Base-by-base conservation (phyloP, 2,888 invertebrate genomes). In the Phymatocera aterrima region DNA sequence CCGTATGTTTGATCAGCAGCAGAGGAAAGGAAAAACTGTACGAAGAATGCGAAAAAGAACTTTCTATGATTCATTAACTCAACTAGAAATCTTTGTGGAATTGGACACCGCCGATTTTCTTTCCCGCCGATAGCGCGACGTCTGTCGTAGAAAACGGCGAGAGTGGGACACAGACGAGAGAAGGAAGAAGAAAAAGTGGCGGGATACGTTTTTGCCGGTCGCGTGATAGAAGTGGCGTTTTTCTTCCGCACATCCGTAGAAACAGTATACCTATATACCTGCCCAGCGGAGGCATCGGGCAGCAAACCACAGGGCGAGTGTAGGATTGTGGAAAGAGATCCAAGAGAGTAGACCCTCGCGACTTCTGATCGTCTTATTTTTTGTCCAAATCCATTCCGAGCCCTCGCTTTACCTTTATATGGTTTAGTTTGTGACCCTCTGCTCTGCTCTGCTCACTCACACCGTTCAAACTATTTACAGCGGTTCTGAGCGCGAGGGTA, bases 311-410 rank as follows among this genome's bases (percentile, higher is more conserved):
- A n/a, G n/a, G 12, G 43, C 2, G n/a, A n/a, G n/a, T n/a, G n/a
- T n/a, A n/a, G n/a, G 68, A 68, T 64, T 2, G 34, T 40, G 64
- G 64, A 64, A 68, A 46, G 40, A 46, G 43, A 12, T n/a, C n/a
- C 43, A 28, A 68, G 43, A 46, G 40, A 68, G 68, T 68, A 28
- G 68, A 68, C 68, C 68, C 68, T 46, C 40, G 72, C 72, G 51
- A 31, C 72, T 31, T 51, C n/a, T 72, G 72, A 72, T 72, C 48
- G 72, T 83, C 85, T 88, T 86, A 87, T 87, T 87, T 88, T 86
- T 85, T 83, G 83, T 81, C 81, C 84, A 81, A 70, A 78, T 82
- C 77, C 80, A 80, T 80, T 82, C 74, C 60, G 60, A 81, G 82
- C 83, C 83, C 80, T 77, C 81, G 79, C 81, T 65, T n/a, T 81